phyloP scores from a whole-genome alignment of 2,797 vertebrate species.

The Naso thynnoides region DNA sequence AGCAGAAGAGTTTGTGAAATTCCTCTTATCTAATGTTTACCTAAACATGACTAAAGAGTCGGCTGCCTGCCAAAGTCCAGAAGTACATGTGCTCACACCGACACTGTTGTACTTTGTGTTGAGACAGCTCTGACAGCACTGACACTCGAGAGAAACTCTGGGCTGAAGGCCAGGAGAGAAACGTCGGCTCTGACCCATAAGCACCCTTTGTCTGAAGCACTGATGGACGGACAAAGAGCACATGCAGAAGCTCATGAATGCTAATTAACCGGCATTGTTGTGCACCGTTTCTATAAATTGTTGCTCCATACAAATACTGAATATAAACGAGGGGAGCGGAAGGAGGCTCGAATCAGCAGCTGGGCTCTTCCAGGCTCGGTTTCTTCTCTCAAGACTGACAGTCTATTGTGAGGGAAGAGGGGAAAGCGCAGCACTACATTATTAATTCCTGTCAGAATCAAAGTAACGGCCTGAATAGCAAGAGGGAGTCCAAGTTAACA shows the following conservation, averaged over 20 bases:
- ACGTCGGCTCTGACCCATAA: slow-evolving; percentile 57
- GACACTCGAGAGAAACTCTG: slow-evolving; percentile 32
- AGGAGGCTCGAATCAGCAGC: slow-evolving; percentile 65
- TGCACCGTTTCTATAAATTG: slow-evolving; percentile 69
- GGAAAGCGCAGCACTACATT: slow-evolving; percentile 49
- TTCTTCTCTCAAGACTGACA: slow-evolving; percentile 66
- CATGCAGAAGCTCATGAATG: slow-evolving; percentile 70
- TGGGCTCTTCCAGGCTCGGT: slow-evolving; percentile 54
- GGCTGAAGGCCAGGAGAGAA: slow-evolving; percentile 61
- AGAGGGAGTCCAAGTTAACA: slow-evolving; percentile 32
- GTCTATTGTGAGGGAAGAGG: slow-evolving; percentile 49
- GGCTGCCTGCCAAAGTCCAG: slow-evolving; percentile 58
- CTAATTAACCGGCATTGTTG: slow-evolving; percentile 77
- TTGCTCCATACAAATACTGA: slow-evolving; percentile 69
- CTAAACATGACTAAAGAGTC: slow-evolving; percentile 49
- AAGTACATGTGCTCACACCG: slow-evolving; percentile 36
- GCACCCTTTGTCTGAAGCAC: slow-evolving; percentile 67
- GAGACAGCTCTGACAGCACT: slow-evolving; percentile 32
- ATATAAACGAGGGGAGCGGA: slow-evolving; percentile 76
- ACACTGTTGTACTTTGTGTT: slow-evolving; percentile 21
- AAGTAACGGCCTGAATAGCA: slow-evolving; percentile 50
- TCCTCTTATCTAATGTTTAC: slow-evolving; percentile 70
- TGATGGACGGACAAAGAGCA: slow-evolving; percentile 79
- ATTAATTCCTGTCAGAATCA: slow-evolving; percentile 65
- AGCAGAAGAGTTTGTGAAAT: slow-evolving; percentile 37